Evolutionary conservation across 2,113 vertebrate species (phyloP), one percentile per base, ranked within the genome.

Genomic region (Lepus americanus): DNA sequence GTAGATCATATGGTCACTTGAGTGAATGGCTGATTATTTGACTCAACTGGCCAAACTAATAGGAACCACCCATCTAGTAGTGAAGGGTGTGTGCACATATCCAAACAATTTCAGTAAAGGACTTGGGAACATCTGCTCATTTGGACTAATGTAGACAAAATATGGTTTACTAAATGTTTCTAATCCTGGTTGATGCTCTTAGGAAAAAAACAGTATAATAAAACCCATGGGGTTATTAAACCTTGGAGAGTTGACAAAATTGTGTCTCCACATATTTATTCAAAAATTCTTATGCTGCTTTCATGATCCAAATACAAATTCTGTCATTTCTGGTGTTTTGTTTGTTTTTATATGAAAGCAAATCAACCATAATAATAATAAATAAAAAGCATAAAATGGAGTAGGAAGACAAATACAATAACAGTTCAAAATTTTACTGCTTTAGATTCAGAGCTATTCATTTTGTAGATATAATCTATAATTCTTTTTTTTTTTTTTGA

Each of bases 61-160:
- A 10, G 82, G 85, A 96, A 86, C 61, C 83, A 94, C 79, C 20
- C 17, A 0, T 89, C 61, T 94, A 77, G 82, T 81, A 95, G 92
- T 53, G 59, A 94, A 69, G 82, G 66, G 3, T 95, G 3, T 84
- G 1, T 83, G 4, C 53, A 77, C 39, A 94, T 63, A 72, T 59
- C 78, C 80, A 95, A 97, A 92, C 53, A 95, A 69, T 69, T 72
- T 93, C 55, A 83, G 69, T 31, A 96, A 92, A 95, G 61, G 14
- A 83, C 23, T 33, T 90, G 55, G 69, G 44, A 80, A 83, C 78
- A 93, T 95, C 84, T 97, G 84, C n/a, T 94, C 9, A 20, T 93
- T 92, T 95, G 74, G 11, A 86, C 59, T 94, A 85, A 67, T n/a
- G 0, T 93, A 93, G 74, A 92, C 85, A 94, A 96, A 97, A 53